A percentile compares a stretch with the other conserved stretches of the same genome.
Conservation (phyloP, 2,113 vertebrate genomes). For the Chrysemys picta region DNA sequence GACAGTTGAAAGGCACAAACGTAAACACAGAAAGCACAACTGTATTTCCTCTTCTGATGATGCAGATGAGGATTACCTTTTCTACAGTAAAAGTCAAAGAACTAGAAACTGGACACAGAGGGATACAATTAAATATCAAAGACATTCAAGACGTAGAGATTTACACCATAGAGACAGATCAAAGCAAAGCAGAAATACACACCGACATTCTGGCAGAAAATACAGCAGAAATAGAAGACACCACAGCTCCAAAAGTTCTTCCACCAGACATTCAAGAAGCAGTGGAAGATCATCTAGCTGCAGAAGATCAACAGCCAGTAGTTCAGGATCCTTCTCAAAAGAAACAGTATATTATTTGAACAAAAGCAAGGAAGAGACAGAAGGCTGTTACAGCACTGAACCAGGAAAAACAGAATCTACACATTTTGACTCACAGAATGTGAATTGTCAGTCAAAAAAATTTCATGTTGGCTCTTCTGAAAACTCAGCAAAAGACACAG, state of each 20-base stretch:
- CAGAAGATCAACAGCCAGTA: slow-evolving; percentile 33
- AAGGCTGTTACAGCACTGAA: background rate
- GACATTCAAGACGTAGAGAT: slow-evolving; percentile 71
- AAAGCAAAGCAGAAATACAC: slow-evolving; percentile 64
- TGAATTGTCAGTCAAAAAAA: slow-evolving; percentile 27
- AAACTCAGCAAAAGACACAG: slow-evolving; percentile 10
- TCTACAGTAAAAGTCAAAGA: slow-evolving; percentile 47
- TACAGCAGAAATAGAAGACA: slow-evolving; percentile 36
- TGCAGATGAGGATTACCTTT: background rate
- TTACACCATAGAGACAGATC: slow-evolving; percentile 77
- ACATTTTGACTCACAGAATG: background rate
- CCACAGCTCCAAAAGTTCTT: slow-evolving; percentile 42
- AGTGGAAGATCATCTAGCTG: slow-evolving; percentile 42
- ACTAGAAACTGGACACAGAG: slow-evolving; percentile 41
- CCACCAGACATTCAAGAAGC: slow-evolving; percentile 42
- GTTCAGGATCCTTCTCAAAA: slow-evolving; percentile 57
- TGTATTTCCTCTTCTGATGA: slow-evolving; percentile 64
- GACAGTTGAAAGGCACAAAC: slow-evolving; percentile 68
- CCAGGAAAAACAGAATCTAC: slow-evolving; percentile 31
- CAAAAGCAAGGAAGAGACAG: slow-evolving; percentile 35
- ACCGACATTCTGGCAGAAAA: slow-evolving; percentile 6
- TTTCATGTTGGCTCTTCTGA: slow-evolving; percentile 34
- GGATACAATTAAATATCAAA: slow-evolving; percentile 51
- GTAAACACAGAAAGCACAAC: slow-evolving; percentile 75
- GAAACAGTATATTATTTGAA: slow-evolving; percentile 40